phyloP scores from a whole-genome alignment of 2,113 vertebrate species.

The Psilopsiagon aymara region DNA sequence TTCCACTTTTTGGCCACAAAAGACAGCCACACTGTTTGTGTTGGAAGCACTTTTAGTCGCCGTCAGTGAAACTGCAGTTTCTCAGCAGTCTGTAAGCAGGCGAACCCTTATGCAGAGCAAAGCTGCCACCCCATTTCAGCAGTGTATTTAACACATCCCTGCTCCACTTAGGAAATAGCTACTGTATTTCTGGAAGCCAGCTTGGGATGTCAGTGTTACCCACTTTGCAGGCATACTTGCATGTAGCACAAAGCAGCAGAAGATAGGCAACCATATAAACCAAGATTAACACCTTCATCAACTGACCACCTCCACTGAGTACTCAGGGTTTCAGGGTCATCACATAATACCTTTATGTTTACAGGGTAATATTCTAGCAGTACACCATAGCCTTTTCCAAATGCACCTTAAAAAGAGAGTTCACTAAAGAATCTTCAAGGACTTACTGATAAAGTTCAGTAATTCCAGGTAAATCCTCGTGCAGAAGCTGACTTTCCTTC shows the following conservation, averaged over 20 bases:
- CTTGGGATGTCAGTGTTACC: background rate
- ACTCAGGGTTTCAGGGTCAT: background rate
- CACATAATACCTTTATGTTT: background rate
- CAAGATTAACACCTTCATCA: background rate
- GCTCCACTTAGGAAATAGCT: background rate
- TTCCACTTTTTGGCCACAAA: background rate
- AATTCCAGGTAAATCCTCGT: background rate
- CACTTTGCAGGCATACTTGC: background rate
- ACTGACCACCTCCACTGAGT: background rate
- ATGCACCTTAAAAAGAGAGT: background rate
- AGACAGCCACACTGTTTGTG: background rate
- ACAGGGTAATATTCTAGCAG: background rate
- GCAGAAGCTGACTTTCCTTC: background rate
- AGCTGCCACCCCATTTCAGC: background rate
- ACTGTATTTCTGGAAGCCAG: background rate
- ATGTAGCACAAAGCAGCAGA: accelerated
- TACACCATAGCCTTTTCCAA: background rate
- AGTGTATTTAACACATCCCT: background rate
- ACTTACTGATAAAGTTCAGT: background rate
- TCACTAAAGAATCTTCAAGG: background rate
- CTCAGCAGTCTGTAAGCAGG: background rate
- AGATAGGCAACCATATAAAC: background rate
- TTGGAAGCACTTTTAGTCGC: background rate
- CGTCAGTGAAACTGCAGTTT: background rate
- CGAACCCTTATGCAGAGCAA: background rate